Percentiles rank a stretch among this genome's conserved stretches.
These are phyloP conservation scores for Smutsia temminckii DNA, from an alignment of 2,797 vertebrate genomes.

Conservation along the genomic window DNA sequence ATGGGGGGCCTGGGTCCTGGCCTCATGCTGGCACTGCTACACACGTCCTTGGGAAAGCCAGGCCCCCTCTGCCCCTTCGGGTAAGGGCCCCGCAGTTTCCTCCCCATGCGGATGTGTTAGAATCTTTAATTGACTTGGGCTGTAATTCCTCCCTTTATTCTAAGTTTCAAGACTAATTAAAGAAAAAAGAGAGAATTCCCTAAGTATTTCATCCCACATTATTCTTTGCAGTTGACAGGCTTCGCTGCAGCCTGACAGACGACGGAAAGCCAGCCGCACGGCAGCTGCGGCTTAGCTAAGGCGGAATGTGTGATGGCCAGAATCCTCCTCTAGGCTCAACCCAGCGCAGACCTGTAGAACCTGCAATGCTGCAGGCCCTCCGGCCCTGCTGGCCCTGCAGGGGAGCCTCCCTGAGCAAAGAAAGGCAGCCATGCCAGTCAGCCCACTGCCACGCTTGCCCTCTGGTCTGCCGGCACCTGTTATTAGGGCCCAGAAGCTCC, in stretches of 20 bases:
- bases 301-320: accelerated
- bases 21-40: not conserved
- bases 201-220: not conserved
- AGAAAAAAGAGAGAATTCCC: not conserved
- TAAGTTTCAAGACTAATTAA: not conserved
- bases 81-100: not conserved
- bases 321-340: not conserved
- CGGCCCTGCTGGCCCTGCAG: accelerated
- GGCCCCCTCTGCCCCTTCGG: not conserved
- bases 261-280: not conserved
- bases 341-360: not conserved
- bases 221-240: not conserved
- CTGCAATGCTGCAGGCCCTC: not conserved
- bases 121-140: not conserved
- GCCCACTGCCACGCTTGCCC: not conserved
- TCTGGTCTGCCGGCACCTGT: too few species aligned
- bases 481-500: too few species aligned
- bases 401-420: not conserved
- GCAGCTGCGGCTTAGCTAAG: accelerated
- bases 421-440: too few species aligned
- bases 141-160: not conserved
- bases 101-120: not conserved
- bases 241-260: not conserved
- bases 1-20: not conserved
- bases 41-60: not conserved